Conservation (phyloP, 2,888 invertebrate species). For the Cephalotes varians region DNA sequence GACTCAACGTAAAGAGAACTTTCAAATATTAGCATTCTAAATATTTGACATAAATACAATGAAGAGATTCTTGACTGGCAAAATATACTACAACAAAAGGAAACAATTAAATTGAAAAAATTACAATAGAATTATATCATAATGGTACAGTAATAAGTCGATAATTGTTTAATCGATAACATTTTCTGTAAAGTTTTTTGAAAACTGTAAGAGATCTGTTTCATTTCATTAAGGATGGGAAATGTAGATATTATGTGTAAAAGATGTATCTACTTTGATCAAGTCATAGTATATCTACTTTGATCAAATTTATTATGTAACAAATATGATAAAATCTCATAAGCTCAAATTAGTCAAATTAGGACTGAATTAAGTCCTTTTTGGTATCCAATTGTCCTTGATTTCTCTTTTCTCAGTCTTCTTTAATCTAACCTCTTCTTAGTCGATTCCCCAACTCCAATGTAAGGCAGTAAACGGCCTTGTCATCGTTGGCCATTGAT, state of each 20-base stretch:
- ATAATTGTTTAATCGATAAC: not conserved
- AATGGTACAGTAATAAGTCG: not conserved
- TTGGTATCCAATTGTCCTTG: conserved; percentile 9
- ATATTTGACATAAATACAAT: not conserved
- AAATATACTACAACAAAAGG: not conserved
- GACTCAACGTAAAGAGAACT: not conserved
- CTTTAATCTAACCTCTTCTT: conserved; percentile 17
- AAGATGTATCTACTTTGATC: not conserved
- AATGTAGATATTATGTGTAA: not conserved
- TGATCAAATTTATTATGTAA: not conserved
- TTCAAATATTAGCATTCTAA: not conserved
- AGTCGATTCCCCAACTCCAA: conserved; percentile 7
- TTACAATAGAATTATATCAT: not conserved
- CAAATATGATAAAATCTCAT: not conserved
- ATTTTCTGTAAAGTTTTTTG: not conserved
- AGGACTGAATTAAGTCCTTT: conserved; percentile 1
- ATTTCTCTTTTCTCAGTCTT: not conserved
- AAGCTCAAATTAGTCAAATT: conserved; percentile 14
- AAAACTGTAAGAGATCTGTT: not conserved
- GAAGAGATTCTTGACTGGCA: not conserved
- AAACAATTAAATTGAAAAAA: not conserved
- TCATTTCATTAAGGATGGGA: not conserved
- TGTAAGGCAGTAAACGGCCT: conserved; percentile 43
- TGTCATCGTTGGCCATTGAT: conserved; percentile 70
- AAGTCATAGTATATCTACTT: not conserved